Evolutionary conservation across 2,797 vertebrate species (phyloP).

Genomic region (Scleropages formosus): DNA sequence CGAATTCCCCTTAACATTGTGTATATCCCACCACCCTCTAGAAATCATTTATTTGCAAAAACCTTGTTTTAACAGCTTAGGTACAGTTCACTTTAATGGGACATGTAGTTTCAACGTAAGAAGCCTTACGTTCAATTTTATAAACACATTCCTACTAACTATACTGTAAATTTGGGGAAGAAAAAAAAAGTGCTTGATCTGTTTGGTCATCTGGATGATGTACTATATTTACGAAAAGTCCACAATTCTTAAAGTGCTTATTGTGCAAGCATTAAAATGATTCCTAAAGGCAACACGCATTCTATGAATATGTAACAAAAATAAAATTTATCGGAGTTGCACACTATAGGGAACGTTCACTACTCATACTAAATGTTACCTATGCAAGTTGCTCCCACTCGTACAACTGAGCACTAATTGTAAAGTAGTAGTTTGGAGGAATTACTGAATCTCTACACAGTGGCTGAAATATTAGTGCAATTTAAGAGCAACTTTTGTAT

Average conservation of each 20-base stretch:
- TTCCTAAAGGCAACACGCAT: neutral
- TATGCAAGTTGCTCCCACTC: neutral
- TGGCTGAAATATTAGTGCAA: no score
- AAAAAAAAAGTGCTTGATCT: neutral
- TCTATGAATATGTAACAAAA: neutral
- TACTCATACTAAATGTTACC: constrained; percentile 6
- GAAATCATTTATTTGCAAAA: neutral
- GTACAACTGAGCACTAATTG: neutral
- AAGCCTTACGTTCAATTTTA: neutral
- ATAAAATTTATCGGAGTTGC: constrained; percentile 12
- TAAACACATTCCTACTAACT: neutral
- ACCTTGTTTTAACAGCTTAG: constrained; percentile 3
- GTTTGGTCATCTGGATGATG: neutral
- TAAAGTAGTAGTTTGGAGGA: neutral
- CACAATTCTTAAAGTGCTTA: constrained; percentile 15
- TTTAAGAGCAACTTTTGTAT: no score
- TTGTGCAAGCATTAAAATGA: constrained; percentile 6
- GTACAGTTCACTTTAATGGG: neutral
- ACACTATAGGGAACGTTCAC: neutral
- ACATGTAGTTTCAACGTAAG: neutral
- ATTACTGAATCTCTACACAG: no score
- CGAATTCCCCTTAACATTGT: neutral
- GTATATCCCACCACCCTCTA: neutral
- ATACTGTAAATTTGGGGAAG: neutral
- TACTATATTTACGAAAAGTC: neutral